Evolutionary conservation across 2,888 invertebrate genomes (phyloP).

Genomic region (Merodon equestris): DNA sequence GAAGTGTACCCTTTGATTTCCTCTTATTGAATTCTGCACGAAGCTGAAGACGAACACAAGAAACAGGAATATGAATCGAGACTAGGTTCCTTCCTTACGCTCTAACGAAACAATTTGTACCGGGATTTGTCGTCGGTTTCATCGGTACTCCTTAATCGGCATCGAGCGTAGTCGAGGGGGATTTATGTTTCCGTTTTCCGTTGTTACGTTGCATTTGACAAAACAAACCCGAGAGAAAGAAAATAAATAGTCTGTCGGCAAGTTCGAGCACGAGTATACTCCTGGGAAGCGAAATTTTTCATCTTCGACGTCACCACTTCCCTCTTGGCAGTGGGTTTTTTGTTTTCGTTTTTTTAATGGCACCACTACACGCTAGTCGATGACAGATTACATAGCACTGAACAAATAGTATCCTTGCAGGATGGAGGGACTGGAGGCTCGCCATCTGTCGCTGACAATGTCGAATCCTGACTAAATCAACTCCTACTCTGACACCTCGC

Average conservation of each 20-base stretch:
- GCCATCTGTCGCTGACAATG: conserved; percentile 53
- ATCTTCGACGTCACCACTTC: conserved; percentile 31
- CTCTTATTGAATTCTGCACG: conserved; percentile 52
- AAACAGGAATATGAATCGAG: conserved; percentile 48
- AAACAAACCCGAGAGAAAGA: conserved; percentile 48
- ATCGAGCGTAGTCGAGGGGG: conserved; percentile 28
- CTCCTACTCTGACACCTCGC: conserved; percentile 39
- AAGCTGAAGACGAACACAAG: conserved; percentile 14
- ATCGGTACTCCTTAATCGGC: conserved; percentile 52
- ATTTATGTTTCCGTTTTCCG: conserved; percentile 61
- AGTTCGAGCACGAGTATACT: too few relatives aligned
- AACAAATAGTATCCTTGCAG: conserved; percentile 63
- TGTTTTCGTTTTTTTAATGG: conserved; percentile 20
- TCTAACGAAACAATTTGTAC: conserved; percentile 62
- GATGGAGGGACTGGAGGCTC: conserved; percentile 25
- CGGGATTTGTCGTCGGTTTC: conserved; percentile 45
- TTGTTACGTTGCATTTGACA: conserved; percentile 24
- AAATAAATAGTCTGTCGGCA: conserved; percentile 58
- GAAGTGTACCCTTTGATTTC: conserved; percentile 67
- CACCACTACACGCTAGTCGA: conserved; percentile 29
- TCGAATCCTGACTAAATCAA: conserved; percentile 48
- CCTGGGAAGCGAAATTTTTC: conserved; percentile 60
- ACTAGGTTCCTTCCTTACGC: conserved; percentile 13
- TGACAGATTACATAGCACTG: conserved; percentile 60
- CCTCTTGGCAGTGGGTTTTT: neutral